A percentile compares a stretch with the other conserved stretches of the same genome.
Evolutionary conservation across 2,797 vertebrate species (phyloP).

Genomic region (Siniperca scherzeri): DNA sequence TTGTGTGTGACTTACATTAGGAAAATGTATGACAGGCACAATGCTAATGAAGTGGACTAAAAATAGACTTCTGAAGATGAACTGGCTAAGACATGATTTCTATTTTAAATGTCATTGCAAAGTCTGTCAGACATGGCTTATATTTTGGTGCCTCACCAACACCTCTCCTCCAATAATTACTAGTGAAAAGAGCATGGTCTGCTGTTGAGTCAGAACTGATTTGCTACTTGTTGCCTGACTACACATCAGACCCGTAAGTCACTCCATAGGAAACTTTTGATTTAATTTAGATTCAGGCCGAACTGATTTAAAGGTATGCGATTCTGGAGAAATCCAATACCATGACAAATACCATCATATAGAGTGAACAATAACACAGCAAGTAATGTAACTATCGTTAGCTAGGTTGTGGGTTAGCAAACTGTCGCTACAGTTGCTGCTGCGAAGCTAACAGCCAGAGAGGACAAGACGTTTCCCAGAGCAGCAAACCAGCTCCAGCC

Average conservation of each 20-base stretch:
- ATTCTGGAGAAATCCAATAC: too few relatives aligned
- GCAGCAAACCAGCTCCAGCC: too few relatives aligned
- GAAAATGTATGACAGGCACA: slow-evolving; percentile 4
- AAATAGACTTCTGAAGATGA: slow-evolving; percentile 19
- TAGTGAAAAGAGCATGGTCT: slow-evolving; percentile 47
- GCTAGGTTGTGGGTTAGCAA: too few relatives aligned
- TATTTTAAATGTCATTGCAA: slow-evolving; percentile 43
- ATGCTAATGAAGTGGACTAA: slow-evolving; percentile 6
- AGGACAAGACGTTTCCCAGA: too few relatives aligned
- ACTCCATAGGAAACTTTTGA: slow-evolving; percentile 46
- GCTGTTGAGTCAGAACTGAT: slow-evolving; percentile 46
- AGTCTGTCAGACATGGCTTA: slow-evolving; percentile 35
- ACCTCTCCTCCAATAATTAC: slow-evolving; percentile 37
- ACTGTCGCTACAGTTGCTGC: too few relatives aligned
- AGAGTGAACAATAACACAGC: too few relatives aligned
- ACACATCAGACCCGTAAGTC: slow-evolving; percentile 33
- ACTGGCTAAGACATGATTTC: slow-evolving; percentile 13
- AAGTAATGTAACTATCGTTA: too few relatives aligned
- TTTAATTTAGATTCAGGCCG: slow-evolving; percentile 21
- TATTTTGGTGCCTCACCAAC: slow-evolving; percentile 16
- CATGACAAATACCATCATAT: too few relatives aligned
- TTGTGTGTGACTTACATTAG: slow-evolving; percentile 20
- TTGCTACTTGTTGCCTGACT: slow-evolving; percentile 45
- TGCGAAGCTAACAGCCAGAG: too few relatives aligned
- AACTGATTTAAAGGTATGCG: neutral